A percentile compares a stretch with the other conserved stretches of the same genome.
phyloP scores from a whole-genome alignment of 92 coral and sea anemone genomes.

The Parazoanthus atlanticus region DNA sequence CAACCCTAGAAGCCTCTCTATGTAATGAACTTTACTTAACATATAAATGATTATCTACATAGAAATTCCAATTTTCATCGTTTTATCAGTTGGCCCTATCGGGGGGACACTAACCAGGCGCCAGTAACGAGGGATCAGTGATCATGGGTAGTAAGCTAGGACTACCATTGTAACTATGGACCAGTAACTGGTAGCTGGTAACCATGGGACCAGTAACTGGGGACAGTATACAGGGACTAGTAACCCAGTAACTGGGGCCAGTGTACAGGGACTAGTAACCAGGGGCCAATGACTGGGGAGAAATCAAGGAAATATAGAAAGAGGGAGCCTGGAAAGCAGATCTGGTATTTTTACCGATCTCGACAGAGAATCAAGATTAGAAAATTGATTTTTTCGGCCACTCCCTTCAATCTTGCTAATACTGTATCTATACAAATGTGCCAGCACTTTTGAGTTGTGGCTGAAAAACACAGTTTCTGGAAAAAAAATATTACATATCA shows the following conservation, averaged over 20 bases:
- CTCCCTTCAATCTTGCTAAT: not conserved
- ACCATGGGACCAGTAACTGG: too few relatives aligned
- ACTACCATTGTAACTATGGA: too few relatives aligned
- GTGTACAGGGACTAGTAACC: too few relatives aligned
- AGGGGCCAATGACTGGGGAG: too few relatives aligned
- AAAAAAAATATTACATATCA: not conserved
- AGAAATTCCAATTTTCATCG: too few relatives aligned
- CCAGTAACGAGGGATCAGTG: not conserved
- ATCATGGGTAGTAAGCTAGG: too few relatives aligned
- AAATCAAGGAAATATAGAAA: too few relatives aligned
- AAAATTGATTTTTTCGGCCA: not conserved
- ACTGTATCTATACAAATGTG: not conserved
- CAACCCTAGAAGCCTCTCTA: not conserved
- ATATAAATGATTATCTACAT: not conserved
- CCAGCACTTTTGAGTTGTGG: not conserved
- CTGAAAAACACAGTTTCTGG: not conserved
- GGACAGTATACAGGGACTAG: too few relatives aligned
- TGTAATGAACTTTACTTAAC: not conserved
- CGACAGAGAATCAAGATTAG: not conserved
- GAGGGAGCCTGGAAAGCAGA: not conserved
- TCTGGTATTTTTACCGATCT: not conserved
- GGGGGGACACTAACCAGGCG: not conserved
- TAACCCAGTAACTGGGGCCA: too few relatives aligned
- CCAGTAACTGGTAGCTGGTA: too few relatives aligned
- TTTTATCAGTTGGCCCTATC: not conserved